Evolutionary conservation across 2,113 vertebrate species (phyloP), one percentile per base, ranked within the genome.

Genomic region (Eudorcas thomsonii): DNA sequence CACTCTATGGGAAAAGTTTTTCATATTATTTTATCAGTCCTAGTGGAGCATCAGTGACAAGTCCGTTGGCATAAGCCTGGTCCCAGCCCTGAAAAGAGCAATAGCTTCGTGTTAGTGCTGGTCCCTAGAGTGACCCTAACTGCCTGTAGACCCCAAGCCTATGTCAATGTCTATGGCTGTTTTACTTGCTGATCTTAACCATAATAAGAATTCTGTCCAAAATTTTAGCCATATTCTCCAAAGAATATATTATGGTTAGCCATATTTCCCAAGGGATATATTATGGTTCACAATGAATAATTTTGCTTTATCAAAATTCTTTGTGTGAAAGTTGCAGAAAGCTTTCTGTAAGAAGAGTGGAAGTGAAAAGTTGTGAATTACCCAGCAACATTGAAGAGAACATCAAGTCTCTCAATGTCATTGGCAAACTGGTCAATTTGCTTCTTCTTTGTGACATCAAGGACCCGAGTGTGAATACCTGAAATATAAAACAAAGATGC

Each of bases 361-460:
- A 88, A 62, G 81, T 17, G 89, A 98, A 77, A 8, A 74, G 16
- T 84, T 90, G 67, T 4, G 39, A 13, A 33, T 97, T 99, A 99
- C 99, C 99, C 99, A 82, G 99, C 99, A 74, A 99, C 97, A n/a
- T 99, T 99, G 93, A 99, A 99, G 88, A 99, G 99, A 95, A 99
- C 99, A 0, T 99, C 99, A 10, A 99, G 98, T 93, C 92, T 99
- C 45, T 99, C 99, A 67, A 99, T 96, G n/a, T 99, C 99, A 84
- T 98, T 98, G 97, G 99, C 99, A 82, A 99, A 99, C 45, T 99
- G 99, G 97, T 99, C 99, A 52, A 99, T 99, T 98, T 99, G 99
- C 62, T 99, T 99, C 97, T 98, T 99, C 97, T 99, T 99, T n/a
- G 99, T 99, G 85, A 99, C 99, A 98, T 99, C 99, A 62, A 99